These are phyloP conservation scores for Punctoribates punctum DNA, from an alignment of 2,888 invertebrate species.

Conservation along the genomic window DNA sequence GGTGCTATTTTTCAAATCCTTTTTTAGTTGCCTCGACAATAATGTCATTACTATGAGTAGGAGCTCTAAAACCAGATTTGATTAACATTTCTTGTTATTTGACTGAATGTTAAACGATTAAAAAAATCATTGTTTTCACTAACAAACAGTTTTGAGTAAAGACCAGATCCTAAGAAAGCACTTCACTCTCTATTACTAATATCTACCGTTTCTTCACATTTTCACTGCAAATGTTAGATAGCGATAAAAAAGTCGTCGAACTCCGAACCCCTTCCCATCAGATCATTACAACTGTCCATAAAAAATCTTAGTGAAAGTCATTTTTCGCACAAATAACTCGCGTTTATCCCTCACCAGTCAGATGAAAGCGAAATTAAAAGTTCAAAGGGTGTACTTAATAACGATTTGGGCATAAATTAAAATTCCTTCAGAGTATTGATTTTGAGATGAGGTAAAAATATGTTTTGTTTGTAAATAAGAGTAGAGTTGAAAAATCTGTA, in stretches of 20 bases:
- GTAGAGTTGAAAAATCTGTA: background rate
- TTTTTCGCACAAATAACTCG: too few species aligned
- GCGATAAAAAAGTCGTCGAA: background rate
- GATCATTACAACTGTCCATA: conserved; percentile 2
- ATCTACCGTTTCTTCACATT: background rate
- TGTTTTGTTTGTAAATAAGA: conserved; percentile 1
- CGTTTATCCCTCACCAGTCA: too few species aligned
- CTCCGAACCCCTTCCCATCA: conserved; percentile 7
- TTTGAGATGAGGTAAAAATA: background rate
- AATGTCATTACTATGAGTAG: conserved; percentile 35
- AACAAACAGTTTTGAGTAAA: too few species aligned
- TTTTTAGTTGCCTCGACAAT: conserved; percentile 14
- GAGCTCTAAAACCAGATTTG: conserved; percentile 25
- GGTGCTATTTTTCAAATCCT: conserved; percentile 17
- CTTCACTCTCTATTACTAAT: background rate
- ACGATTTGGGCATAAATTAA: too few species aligned
- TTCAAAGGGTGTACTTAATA: too few species aligned
- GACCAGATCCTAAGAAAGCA: background rate
- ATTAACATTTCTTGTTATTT: background rate
- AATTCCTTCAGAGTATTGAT: background rate
- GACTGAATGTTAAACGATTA: background rate
- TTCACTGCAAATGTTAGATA: background rate
- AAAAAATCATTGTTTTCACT: background rate
- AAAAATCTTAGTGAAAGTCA: background rate
- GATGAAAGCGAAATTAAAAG: too few species aligned